These are phyloP conservation scores for Ranitomeya variabilis DNA, from an alignment of 2,113 vertebrate species.

Conservation along the genomic window DNA sequence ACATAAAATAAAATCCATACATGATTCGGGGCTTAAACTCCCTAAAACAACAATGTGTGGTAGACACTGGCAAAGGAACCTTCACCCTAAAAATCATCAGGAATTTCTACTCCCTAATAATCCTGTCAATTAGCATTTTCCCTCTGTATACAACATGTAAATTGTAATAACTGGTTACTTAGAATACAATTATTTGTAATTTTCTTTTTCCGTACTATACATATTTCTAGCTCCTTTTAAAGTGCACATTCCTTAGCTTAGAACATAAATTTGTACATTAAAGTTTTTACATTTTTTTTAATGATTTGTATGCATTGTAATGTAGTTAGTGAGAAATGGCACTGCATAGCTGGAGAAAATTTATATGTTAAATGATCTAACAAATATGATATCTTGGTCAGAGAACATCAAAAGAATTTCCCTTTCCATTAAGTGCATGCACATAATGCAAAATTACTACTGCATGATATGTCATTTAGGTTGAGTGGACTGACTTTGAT, in stretches of 20 bases:
- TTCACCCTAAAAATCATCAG: too few relatives aligned
- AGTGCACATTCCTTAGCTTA: background rate
- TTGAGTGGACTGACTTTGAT: background rate
- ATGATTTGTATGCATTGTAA: background rate
- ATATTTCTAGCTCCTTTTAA: background rate
- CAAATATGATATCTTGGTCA: background rate
- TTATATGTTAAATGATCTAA: background rate
- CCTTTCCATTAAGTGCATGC: background rate
- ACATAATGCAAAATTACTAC: background rate
- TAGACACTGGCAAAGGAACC: too few relatives aligned
- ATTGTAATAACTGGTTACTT: too few relatives aligned
- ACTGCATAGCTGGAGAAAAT: background rate
- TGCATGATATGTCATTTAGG: constrained; percentile 7
- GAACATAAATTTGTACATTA: too few relatives aligned
- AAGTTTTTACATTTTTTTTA: background rate
- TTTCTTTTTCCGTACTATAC: too few relatives aligned
- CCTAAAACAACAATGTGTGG: too few relatives aligned
- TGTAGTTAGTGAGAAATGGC: background rate
- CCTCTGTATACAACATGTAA: too few relatives aligned
- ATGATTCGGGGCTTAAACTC: too few relatives aligned
- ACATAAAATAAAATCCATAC: too few relatives aligned
- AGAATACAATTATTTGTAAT: too few relatives aligned
- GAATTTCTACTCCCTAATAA: too few relatives aligned
- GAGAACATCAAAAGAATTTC: background rate
- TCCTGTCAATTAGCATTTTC: too few relatives aligned